Evolutionary conservation across 1,140 invertebrate genomes (phyloP).

Genomic region (Drosophila rufa): DNA sequence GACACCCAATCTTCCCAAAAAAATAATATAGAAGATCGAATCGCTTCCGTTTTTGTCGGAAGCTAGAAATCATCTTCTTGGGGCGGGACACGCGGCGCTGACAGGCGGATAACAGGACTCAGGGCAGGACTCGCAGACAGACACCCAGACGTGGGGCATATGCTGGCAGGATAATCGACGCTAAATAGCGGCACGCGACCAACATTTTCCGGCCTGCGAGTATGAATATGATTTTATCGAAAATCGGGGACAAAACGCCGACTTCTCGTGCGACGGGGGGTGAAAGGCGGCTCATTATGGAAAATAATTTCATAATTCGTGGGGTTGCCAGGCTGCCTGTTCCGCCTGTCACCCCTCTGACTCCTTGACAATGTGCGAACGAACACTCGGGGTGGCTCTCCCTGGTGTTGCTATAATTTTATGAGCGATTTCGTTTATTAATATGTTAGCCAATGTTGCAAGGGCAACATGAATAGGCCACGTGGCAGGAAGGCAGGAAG

Average conservation of each 20-base stretch:
- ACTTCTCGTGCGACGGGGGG: constrained; percentile 56
- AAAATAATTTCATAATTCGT: constrained; percentile 80
- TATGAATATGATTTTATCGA: constrained; percentile 71
- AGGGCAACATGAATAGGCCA: constrained; percentile 35
- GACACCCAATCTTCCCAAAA: constrained; percentile 31
- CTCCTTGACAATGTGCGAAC: constrained; percentile 68
- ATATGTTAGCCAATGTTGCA: constrained; percentile 70
- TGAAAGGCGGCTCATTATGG: constrained; percentile 63
- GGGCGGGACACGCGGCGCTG: constrained; percentile 46
- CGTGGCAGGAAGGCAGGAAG: constrained; percentile 84
- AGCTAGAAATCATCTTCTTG: constrained; percentile 68
- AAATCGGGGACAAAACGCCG: constrained; percentile 55
- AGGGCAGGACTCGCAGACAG: constrained; percentile 1
- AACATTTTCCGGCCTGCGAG: constrained; percentile 67
- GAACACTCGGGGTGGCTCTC: constrained; percentile 31
- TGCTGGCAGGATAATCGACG: constrained; percentile 74
- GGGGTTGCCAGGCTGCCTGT: constrained; percentile 41
- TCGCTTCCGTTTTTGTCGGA: constrained; percentile 46
- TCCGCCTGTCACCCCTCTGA: constrained; percentile 22
- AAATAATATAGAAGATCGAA: constrained; percentile 23
- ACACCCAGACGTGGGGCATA: constrained; percentile 54
- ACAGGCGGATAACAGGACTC: constrained; percentile 63
- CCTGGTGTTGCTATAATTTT: constrained; percentile 79
- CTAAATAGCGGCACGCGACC: constrained; percentile 80
- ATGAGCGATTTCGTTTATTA: constrained; percentile 80